A percentile compares a stretch with the other conserved stretches of the same genome.
These are phyloP conservation scores for Gari tellinella DNA, from an alignment of 2,888 invertebrate genomes.

Conservation along the genomic window DNA sequence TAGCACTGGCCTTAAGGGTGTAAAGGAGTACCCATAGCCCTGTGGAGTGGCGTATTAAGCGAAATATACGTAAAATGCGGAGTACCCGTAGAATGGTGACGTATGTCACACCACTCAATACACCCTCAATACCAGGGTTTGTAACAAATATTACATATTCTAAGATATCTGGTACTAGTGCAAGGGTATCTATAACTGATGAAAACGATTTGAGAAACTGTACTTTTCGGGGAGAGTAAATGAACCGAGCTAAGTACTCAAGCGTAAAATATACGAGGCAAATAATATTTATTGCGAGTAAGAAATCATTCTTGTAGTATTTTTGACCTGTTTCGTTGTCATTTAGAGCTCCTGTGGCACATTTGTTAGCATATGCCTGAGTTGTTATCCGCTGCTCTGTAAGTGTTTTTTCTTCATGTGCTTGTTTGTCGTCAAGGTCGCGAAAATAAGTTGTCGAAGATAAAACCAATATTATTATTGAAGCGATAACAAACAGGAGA, in stretches of 20 bases:
- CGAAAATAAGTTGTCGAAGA: no score
- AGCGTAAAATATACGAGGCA: conserved; percentile 51
- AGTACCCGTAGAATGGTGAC: conserved; percentile 67
- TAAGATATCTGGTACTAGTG: conserved; percentile 71
- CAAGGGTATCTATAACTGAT: conserved; percentile 51
- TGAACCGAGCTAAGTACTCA: conserved; percentile 43
- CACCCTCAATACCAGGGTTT: conserved; percentile 32
- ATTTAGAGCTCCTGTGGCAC: no score
- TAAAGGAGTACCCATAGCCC: conserved; percentile 78
- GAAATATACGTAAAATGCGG: conserved; percentile 72
- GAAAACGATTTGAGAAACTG: conserved; percentile 35
- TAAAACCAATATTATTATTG: no score
- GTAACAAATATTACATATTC: conserved; percentile 62
- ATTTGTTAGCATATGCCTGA: no score
- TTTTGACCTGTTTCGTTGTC: no score
- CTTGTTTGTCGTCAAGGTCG: no score
- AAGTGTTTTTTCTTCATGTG: no score
- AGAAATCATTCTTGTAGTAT: conserved; percentile 34
- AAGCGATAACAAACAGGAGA: no score
- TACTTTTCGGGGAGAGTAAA: conserved; percentile 23
- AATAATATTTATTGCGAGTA: conserved; percentile 38
- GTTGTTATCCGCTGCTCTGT: no score
- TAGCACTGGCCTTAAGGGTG: conserved; percentile 75
- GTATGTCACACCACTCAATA: conserved; percentile 45
- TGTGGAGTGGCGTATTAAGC: conserved; percentile 71